Conservation (phyloP, 2,888 invertebrate genomes). For the Dynastes grantii region DNA sequence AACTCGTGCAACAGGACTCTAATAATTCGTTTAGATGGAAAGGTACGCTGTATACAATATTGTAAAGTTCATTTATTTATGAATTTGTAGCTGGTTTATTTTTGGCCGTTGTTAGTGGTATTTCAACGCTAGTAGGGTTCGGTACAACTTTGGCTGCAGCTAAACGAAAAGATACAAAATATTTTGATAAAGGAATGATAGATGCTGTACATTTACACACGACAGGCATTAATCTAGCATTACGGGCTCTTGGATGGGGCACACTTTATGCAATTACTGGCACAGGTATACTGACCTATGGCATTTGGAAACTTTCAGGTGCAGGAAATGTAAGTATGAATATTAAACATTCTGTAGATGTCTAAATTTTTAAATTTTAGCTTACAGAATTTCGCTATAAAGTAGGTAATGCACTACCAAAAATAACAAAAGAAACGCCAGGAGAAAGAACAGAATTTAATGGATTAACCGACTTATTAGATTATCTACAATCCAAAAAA, state of each 20-base stretch:
- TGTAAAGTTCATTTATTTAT: slow-evolving; percentile 66
- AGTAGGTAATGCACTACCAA: slow-evolving; percentile 85
- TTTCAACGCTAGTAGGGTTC: slow-evolving; percentile 88
- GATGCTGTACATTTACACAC: slow-evolving; percentile 78
- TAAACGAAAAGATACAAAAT: slow-evolving; percentile 85
- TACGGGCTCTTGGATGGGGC: slow-evolving; percentile 91
- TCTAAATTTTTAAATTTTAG: slow-evolving; percentile 73
- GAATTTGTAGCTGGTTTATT: slow-evolving; percentile 77
- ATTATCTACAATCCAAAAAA: slow-evolving; percentile 79
- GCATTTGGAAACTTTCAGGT: slow-evolving; percentile 91
- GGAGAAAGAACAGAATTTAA: slow-evolving; percentile 90
- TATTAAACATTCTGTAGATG: neutral
- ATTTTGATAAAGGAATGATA: slow-evolving; percentile 82
- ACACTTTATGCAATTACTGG: slow-evolving; percentile 90
- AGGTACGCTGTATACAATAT: neutral
- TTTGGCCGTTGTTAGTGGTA: slow-evolving; percentile 81
- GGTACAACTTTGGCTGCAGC: slow-evolving; percentile 83
- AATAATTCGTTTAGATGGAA: no score
- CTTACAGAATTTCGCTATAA: slow-evolving; percentile 84
- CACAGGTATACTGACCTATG: slow-evolving; percentile 85
- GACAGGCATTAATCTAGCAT: slow-evolving; percentile 81
- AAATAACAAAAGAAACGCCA: slow-evolving; percentile 83
- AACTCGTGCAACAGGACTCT: no score
- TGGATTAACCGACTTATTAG: slow-evolving; percentile 87
- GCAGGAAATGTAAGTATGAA: slow-evolving; percentile 79